Evolutionary conservation across 2,113 vertebrate genomes (phyloP).

Genomic region (Cyprinodon brontotheroides): DNA sequence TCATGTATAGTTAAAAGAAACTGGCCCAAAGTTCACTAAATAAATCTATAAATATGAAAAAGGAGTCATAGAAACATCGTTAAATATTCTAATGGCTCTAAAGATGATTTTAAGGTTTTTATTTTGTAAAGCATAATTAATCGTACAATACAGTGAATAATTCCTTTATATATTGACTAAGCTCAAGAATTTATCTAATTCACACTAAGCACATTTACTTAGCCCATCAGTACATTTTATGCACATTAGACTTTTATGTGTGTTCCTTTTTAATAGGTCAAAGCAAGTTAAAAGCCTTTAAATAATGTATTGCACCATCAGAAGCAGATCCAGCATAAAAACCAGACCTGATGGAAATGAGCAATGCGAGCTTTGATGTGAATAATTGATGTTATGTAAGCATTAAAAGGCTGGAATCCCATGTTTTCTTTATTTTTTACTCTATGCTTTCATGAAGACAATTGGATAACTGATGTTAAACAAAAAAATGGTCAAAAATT

Average conservation of each 20-base stretch:
- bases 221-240: neutral
- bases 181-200: neutral
- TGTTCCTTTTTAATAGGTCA: constrained; percentile 1
- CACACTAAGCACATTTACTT: neutral
- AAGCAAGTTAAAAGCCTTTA: neutral
- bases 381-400: constrained; percentile 14
- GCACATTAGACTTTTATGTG: neutral
- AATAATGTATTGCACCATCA: constrained; percentile 10
- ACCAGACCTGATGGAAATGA: neutral
- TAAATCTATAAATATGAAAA: neutral
- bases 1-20: neutral
- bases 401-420: neutral
- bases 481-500: neutral
- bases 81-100: neutral
- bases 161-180: neutral
- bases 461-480: neutral
- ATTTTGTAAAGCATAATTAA: neutral
- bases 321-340: neutral
- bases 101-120: neutral
- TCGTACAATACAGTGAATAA: neutral
- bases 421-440: neutral
- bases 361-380: neutral
- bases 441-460: neutral
- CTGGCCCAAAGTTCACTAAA: neutral
- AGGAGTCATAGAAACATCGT: neutral